Evolutionary conservation across 2,113 vertebrate species (phyloP).

Genomic region (Dasyurus viverrinus): DNA sequence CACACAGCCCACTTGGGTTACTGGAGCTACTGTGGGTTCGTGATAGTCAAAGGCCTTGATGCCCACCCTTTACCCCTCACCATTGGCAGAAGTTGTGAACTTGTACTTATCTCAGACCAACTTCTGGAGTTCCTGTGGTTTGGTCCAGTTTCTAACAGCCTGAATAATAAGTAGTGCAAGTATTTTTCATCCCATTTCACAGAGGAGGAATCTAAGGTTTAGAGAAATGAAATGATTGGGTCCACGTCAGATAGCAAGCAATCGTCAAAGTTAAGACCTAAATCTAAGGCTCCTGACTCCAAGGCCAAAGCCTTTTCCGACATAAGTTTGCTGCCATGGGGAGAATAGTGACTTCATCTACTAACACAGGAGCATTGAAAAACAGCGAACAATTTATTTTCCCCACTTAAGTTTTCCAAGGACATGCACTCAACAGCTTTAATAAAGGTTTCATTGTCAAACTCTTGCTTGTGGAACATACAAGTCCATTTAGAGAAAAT

Average conservation of each 20-base stretch:
- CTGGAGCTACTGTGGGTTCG: background rate
- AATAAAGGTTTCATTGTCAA: slow-evolving; percentile 55
- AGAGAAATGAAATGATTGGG: background rate
- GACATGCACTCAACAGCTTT: slow-evolving; percentile 11
- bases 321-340: background rate
- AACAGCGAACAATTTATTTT: slow-evolving; percentile 39
- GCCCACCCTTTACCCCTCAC: background rate
- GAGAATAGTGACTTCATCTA: slow-evolving; percentile 35
- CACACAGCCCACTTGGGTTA: background rate
- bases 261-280: background rate
- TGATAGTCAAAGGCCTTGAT: background rate
- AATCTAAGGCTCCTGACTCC: background rate
- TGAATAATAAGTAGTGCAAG: background rate
- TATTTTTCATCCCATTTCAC: background rate
- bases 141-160: background rate
- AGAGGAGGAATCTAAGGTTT: background rate
- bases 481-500: slow-evolving; percentile 36
- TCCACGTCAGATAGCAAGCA: background rate
- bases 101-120: no score
- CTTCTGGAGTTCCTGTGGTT: no score
- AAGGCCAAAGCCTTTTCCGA: background rate
- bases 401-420: slow-evolving; percentile 37
- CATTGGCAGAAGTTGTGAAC: no score
- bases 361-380: slow-evolving; percentile 25
- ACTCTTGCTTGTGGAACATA: slow-evolving; percentile 38